These are phyloP conservation scores for Polymixis lichenea DNA, from an alignment of 2,888 invertebrate genomes.

Conservation along the genomic window DNA sequence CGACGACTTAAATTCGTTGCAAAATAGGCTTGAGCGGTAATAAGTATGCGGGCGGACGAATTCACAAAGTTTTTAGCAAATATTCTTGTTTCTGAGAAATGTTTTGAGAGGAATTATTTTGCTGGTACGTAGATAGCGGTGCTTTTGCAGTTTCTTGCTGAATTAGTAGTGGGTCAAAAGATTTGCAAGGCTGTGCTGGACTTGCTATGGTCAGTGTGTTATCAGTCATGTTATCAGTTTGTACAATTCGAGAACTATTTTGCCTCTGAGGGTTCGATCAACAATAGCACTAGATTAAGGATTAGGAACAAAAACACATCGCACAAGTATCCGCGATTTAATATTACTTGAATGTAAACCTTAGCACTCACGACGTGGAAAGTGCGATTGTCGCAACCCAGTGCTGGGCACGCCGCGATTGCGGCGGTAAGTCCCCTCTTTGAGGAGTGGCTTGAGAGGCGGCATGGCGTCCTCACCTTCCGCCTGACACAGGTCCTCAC, in stretches of 20 bases:
- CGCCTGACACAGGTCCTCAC: too few relatives aligned
- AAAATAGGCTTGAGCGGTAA: slow-evolving; percentile 57
- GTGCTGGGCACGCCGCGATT: too few relatives aligned
- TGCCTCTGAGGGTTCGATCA: not conserved
- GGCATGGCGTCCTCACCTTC: too few relatives aligned
- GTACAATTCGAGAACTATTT: not conserved
- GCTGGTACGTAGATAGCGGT: slow-evolving; percentile 16
- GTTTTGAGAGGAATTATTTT: slow-evolving; percentile 33
- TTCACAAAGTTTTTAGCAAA: slow-evolving; percentile 52
- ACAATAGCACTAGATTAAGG: too few relatives aligned
- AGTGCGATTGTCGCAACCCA: too few relatives aligned
- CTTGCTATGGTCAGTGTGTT: not conserved
- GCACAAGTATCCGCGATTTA: too few relatives aligned
- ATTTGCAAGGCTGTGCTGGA: not conserved
- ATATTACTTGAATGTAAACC: too few relatives aligned
- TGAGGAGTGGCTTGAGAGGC: too few relatives aligned
- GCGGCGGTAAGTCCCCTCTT: too few relatives aligned
- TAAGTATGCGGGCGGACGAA: slow-evolving; percentile 58
- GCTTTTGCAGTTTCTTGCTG: not conserved
- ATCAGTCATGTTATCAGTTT: not conserved
- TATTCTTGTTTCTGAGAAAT: slow-evolving; percentile 52
- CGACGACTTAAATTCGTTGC: slow-evolving; percentile 54
- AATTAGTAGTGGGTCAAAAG: not conserved
- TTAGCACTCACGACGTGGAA: too few relatives aligned
- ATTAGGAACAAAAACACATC: too few relatives aligned